Evolutionary conservation across 2,888 invertebrate species (phyloP).

Genomic region (Eupithecia abbreviata): DNA sequence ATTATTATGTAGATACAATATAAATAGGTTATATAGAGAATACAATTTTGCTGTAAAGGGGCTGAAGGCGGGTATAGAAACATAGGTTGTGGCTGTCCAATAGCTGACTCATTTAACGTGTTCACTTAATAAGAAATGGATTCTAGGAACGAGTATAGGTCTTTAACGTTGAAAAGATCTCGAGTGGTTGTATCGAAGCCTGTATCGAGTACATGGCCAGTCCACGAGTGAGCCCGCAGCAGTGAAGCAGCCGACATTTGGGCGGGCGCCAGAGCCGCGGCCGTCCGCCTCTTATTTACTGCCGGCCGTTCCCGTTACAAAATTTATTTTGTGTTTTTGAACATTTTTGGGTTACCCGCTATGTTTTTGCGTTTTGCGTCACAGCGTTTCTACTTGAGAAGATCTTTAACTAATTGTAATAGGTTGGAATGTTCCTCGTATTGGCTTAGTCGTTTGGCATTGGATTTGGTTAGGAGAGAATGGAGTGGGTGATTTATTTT

Average conservation of each 20-base stretch:
- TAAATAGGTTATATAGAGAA: too few relatives aligned
- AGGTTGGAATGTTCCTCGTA: background rate
- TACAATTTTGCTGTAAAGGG: too few relatives aligned
- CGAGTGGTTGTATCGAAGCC: background rate
- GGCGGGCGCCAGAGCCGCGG: constrained; percentile 24
- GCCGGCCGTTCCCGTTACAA: constrained; percentile 44
- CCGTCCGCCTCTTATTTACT: constrained; percentile 53
- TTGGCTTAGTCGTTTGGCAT: background rate
- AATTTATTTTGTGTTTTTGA: constrained; percentile 51
- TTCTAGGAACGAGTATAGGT: too few relatives aligned
- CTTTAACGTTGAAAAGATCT: background rate
- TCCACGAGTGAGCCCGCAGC: background rate
- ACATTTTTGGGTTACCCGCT: constrained; percentile 38
- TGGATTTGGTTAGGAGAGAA: background rate
- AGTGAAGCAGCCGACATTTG: background rate
- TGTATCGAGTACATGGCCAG: background rate
- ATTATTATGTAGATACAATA: too few relatives aligned
- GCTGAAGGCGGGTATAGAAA: too few relatives aligned
- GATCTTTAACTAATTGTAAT: background rate
- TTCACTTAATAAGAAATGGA: too few relatives aligned
- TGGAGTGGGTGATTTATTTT: background rate
- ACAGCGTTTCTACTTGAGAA: background rate
- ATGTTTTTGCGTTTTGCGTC: constrained; percentile 1
- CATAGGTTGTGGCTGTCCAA: too few relatives aligned
- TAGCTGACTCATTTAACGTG: too few relatives aligned